A percentile compares a stretch with the other conserved stretches of the same genome.
phyloP scores from a whole-genome alignment of 37 sponge, comb jelly and placozoan genomes.

The Axinella damicornis region DNA sequence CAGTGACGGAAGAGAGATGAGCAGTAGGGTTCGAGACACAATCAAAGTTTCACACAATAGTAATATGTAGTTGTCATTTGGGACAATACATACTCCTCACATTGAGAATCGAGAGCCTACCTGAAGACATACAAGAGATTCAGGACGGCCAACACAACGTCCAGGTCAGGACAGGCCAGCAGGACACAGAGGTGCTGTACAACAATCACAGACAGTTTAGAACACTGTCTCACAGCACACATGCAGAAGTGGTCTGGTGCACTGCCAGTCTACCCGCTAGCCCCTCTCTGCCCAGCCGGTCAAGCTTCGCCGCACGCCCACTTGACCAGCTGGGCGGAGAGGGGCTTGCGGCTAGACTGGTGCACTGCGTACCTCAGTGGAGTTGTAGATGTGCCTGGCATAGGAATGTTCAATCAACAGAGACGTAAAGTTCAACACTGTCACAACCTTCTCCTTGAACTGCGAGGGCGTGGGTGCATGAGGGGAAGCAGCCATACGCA shows the following conservation, averaged over 20 bases:
- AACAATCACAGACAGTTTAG: neutral
- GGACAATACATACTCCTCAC: too few species aligned
- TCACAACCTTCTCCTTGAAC: constrained; percentile 70
- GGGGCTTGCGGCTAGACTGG: neutral
- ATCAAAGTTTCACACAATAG: too few species aligned
- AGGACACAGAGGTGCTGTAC: constrained; percentile 88
- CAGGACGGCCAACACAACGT: constrained; percentile 94
- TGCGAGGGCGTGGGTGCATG: neutral
- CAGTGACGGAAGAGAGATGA: neutral
- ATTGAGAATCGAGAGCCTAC: too few species aligned
- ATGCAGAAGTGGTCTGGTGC: too few species aligned
- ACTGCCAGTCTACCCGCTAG: too few species aligned
- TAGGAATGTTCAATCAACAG: constrained; percentile 97
- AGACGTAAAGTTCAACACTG: constrained; percentile 90
- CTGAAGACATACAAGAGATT: constrained; percentile 97
- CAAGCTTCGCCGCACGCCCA: too few species aligned
- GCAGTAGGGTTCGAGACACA: too few species aligned
- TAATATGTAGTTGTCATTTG: too few species aligned
- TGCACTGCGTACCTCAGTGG: constrained; percentile 85
- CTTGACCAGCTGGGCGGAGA: neutral
- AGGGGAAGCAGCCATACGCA: too few species aligned
- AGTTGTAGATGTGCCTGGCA: constrained; percentile 96
- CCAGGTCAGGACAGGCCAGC: constrained; percentile 89
- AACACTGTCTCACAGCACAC: too few species aligned
- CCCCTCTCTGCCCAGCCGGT: too few species aligned